Evolutionary conservation across 2,797 vertebrate genomes (phyloP), one percentile per base, ranked within the genome.

Genomic region (Clarias platycephalus): DNA sequence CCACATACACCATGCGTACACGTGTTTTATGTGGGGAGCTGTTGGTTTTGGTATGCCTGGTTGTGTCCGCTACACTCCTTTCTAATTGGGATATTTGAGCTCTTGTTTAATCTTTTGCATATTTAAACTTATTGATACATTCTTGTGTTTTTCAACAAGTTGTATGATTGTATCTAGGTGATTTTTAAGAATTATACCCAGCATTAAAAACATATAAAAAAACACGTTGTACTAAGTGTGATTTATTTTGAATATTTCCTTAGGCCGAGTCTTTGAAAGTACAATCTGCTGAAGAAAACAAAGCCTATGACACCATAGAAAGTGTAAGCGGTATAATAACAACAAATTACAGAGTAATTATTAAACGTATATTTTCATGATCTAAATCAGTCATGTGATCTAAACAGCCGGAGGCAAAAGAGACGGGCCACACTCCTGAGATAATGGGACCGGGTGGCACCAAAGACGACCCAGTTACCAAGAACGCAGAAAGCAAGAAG

Each of bases 341-440:
- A 55, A 12, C 58, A 28, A 53, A 66, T 75, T 53, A 53, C 22
- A 40, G 70, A 13, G 18, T 6, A 34, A 34, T 28, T 67, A 10
- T 44, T 44, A 44, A 76, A 64, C 24, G 60, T 71, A 22, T 0
- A 10, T 40, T 9, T 78, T 71, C 26, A 2, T 63, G 5, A 71
- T 78, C 24, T 37, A 31, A 86, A 64, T 70, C 26, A 31, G 18
- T 60, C 16, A 40, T 74, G 44, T 83, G 10, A 31, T 88, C 62
- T 85, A 24, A 78, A 57, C 90, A 94, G 94, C 74, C 82, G 0
- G 92, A 94, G 83, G 89, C 86, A 28, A 95, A 95, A 82, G 94
- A 95, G 87, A 93, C 91, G 13, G 93, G 93, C 79, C 93, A 94
- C 88, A 94, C 93, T 80, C 94, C 94, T 3, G 93, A 95, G 81